These are phyloP conservation scores for Microctenopoma steveboyesi DNA, from an alignment of 2,797 vertebrate genomes.

Conservation along the genomic window DNA sequence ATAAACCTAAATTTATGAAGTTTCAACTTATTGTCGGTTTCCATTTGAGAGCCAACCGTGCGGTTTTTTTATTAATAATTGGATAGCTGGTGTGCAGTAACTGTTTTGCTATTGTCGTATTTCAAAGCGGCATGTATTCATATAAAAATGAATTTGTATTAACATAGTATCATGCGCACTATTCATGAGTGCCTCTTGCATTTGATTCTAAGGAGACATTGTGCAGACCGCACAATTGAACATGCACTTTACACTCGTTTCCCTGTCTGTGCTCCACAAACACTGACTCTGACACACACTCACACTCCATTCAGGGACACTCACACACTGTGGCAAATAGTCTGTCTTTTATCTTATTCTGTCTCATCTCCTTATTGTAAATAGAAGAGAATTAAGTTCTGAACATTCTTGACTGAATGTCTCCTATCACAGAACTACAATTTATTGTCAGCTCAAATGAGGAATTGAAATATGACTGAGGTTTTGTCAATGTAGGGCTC, in stretches of 20 bases:
- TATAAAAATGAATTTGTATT: slow-evolving; percentile 63
- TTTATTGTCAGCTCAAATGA: slow-evolving; percentile 81
- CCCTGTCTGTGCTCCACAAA: slow-evolving; percentile 58
- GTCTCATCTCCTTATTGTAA: slow-evolving; percentile 83
- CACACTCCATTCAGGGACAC: slow-evolving; percentile 67
- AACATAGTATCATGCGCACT: slow-evolving; percentile 55
- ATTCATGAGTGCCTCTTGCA: slow-evolving; percentile 62
- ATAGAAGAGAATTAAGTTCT: slow-evolving; percentile 84
- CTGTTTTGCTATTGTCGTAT: slow-evolving; percentile 51
- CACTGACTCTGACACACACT: slow-evolving; percentile 64
- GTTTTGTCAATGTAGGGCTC: slow-evolving; percentile 74
- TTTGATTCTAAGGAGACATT: slow-evolving; percentile 73
- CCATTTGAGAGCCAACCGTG: too few relatives aligned
- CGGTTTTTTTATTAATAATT: slow-evolving; percentile 16
- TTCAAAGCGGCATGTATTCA: slow-evolving; percentile 51
- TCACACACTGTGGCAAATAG: slow-evolving; percentile 71
- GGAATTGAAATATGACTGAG: slow-evolving; percentile 78
- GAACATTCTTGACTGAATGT: slow-evolving; percentile 78
- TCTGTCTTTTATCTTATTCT: slow-evolving; percentile 79
- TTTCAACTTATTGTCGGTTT: not conserved
- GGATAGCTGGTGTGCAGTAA: slow-evolving; percentile 27
- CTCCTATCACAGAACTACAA: slow-evolving; percentile 76
- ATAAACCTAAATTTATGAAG: slow-evolving; percentile 22
- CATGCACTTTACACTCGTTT: slow-evolving; percentile 67
- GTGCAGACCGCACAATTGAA: slow-evolving; percentile 66